Evolutionary conservation across 2,888 invertebrate species (phyloP), one percentile per base, ranked within the genome.

Genomic region (Axea sp.): DNA sequence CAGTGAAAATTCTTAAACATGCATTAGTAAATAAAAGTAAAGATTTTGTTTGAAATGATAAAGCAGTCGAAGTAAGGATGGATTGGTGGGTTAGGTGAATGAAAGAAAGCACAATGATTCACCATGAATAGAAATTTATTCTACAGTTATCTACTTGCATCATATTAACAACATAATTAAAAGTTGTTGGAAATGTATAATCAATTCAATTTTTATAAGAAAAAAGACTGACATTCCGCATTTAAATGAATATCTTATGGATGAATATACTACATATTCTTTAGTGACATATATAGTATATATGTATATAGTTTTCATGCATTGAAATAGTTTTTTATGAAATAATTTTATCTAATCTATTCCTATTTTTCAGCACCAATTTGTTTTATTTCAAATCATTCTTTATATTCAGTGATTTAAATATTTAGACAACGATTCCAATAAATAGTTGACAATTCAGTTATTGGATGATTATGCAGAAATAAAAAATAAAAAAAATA

Each of bases 31-130:
- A 75, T 33, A 69, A 53, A 59, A 67, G 39, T 31, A 64, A 9
- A 73, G 64, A 57, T 26, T 65, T 64, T 14, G 19, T 35, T 30
- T 39, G 26, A 39, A 76, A 37, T 77, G 55, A 65, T 45, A 73
- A 78, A 72, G 77, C 73, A 74, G 65, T 35, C 17, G 33, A 31
- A 49, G 53, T 41, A 51, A 43, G 59, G 41, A 62, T 37, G 80
- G 79, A 77, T 72, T 33, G 55, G 62, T 71, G 73, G 85, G 78
- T 78, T 57, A 80, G 84, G 82, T 80, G 78, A 83, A 82, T 84
- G 83, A 86, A 86, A 84, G 83, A 86, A 86, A 85, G 84, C 82
- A 86, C 84, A 86, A 83, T 82, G 79, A 77, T 83, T 83, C 76
- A 81, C 53, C 81, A 79, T 83, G 80, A 84, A 84, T 77, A 83